These are phyloP conservation scores for Sericinus montela DNA, from an alignment of 2,888 invertebrate genomes.

Conservation along the genomic window DNA sequence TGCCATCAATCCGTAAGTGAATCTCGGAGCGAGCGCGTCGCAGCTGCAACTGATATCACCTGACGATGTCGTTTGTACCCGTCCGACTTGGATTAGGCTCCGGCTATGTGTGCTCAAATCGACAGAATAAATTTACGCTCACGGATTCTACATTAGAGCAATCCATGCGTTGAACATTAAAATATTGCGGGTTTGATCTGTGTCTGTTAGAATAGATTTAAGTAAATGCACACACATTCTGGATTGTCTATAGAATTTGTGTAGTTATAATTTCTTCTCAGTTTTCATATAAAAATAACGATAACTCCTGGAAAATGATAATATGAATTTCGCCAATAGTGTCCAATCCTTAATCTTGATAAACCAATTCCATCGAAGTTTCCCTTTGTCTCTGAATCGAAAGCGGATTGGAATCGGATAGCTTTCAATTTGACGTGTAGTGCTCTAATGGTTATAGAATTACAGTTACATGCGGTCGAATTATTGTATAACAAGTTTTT, in stretches of 20 bases:
- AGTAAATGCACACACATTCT: neutral
- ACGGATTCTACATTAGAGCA: conserved; percentile 32
- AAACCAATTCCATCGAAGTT: conserved; percentile 52
- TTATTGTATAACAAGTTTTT: no score
- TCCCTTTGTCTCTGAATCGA: conserved; percentile 55
- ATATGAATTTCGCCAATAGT: conserved; percentile 27
- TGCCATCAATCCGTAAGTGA: conserved; percentile 66
- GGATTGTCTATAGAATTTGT: no score
- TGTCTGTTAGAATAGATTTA: neutral
- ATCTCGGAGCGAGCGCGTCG: conserved; percentile 47
- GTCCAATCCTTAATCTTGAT: conserved; percentile 35
- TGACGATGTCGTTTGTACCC: conserved; percentile 64
- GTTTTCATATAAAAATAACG: conserved; percentile 4
- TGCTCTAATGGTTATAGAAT: conserved; percentile 38
- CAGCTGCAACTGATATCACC: conserved; percentile 65
- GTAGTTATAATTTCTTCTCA: no score
- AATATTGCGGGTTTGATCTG: conserved; percentile 6
- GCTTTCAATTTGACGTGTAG: conserved; percentile 46
- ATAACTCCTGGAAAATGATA: conserved; percentile 6
- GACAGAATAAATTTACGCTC: conserved; percentile 46
- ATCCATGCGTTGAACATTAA: conserved; percentile 14
- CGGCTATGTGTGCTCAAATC: conserved; percentile 41
- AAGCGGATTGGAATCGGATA: conserved; percentile 53
- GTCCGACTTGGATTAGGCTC: conserved; percentile 50
- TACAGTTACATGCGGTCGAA: neutral